Base-by-base conservation (phyloP, 64 coral and sea anemone genomes). In the Orbicella faveolata region DNA sequence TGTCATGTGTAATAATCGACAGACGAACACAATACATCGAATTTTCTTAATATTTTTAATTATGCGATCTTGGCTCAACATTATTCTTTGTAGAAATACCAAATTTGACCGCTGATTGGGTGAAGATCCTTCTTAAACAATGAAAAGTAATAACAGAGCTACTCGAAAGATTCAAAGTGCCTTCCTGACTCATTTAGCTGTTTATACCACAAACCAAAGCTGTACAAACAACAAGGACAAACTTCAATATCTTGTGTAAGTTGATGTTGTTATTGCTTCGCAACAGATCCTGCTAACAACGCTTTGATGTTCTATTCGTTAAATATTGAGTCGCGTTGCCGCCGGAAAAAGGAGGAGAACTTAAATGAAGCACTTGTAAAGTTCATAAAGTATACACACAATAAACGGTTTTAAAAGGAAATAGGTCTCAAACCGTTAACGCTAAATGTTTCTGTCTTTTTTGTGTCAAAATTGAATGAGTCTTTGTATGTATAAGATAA, bases 331-430 rank as follows among this genome's bases (percentile, higher is more conserved):
- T 72, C 82, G 26, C 0, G 26, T 85, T 26, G 6, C 21, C 21
- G 41, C 82, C 39, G 63, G 65, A 85, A 51, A 9, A 73, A 39
- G 21, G 19, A 26, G 23, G 13, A 5, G 9, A 85, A 53, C 3
- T 21, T n/a, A 25, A 72, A 85, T 53, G 63, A 85, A 52, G 21
- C 64, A 26, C 34, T 85, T 52, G 20, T 52, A 26, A 52, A 85
- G 23, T 83, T 72, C 82, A 73, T 73, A 85, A 85, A 70, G 82
- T 72, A 72, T 39, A 13, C 63, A 73, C 63, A 85, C 37, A 85
- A 52, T 85, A 73, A 33, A 72, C 37, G 6, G 14, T 36, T 73
- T 26, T 15, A 73, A 73, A 20, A 20, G 82, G 21, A 70, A 70
- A 70, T 33, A 33, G 30, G 25, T 70, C 25, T 12, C 10, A 25